Percentiles rank a stretch among this genome's conserved stretches.
phyloP scores from a whole-genome alignment of 2,797 vertebrate genomes.

The Tadarida brasiliensis region DNA sequence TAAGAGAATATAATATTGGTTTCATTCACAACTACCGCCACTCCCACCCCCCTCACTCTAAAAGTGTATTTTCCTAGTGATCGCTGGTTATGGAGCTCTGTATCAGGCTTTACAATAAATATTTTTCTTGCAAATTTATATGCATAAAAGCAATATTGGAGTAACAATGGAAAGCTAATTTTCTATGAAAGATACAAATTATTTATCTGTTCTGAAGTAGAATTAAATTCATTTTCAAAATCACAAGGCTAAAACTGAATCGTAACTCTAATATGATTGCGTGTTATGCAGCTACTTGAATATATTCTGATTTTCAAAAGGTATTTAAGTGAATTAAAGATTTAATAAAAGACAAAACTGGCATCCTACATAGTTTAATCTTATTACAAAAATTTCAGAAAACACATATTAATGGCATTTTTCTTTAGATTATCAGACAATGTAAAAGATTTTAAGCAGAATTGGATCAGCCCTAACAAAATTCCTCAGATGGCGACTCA shows the following conservation, averaged over 20 bases:
- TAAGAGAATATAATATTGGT: background rate
- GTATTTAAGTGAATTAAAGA: background rate
- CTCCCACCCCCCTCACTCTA: background rate
- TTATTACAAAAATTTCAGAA: background rate
- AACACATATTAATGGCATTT: background rate
- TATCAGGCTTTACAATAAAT: background rate
- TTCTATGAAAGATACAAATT: constrained; percentile 46
- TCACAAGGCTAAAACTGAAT: background rate
- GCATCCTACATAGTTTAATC: background rate
- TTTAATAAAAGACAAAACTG: background rate
- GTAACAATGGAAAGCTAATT: constrained; percentile 10
- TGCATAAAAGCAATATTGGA: background rate
- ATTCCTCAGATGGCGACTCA: background rate
- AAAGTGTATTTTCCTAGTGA: background rate
- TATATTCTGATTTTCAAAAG: background rate
- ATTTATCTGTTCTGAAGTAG: background rate
- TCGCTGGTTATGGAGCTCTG: background rate
- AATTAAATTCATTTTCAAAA: constrained; percentile 37
- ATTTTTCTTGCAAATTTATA: constrained; percentile 13
- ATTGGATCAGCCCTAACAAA: background rate
- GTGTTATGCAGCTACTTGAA: background rate
- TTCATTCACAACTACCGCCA: background rate
- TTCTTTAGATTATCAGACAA: background rate
- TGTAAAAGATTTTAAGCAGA: background rate
- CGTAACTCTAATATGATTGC: background rate